Evolutionary conservation across 2,797 vertebrate genomes (phyloP).

Genomic region (Chrosomus eos): DNA sequence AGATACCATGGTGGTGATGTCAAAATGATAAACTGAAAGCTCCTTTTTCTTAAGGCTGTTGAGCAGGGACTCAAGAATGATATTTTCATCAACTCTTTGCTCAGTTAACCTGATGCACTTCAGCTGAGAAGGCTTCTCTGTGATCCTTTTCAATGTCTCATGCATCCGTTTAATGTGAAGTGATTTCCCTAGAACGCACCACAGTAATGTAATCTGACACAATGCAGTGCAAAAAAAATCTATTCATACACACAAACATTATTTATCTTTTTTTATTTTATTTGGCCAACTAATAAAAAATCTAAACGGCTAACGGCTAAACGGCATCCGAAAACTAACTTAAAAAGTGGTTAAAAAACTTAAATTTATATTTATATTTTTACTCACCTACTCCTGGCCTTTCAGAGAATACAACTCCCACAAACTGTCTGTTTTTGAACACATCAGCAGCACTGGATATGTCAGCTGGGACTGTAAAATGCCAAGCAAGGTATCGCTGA

Average conservation of each 20-base stretch:
- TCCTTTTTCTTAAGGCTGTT: conserved; percentile 61
- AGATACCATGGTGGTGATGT: conserved; percentile 90
- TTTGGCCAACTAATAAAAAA: too few relatives aligned
- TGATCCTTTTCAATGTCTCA: conserved; percentile 72
- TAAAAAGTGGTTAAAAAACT: too few relatives aligned
- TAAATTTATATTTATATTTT: too few relatives aligned
- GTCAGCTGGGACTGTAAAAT: conserved; percentile 76
- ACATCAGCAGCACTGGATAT: conserved; percentile 78
- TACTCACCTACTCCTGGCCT: conserved; percentile 91
- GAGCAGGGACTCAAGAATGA: conserved; percentile 81
- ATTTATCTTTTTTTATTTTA: background rate
- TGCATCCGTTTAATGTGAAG: conserved; percentile 88
- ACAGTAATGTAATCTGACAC: background rate
- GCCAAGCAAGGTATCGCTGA: conserved; percentile 83
- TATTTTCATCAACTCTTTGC: conserved; percentile 84
- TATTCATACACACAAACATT: background rate
- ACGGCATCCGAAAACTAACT: background rate
- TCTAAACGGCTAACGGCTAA: too few relatives aligned
- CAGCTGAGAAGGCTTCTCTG: conserved; percentile 62
- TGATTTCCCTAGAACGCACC: conserved; percentile 85
- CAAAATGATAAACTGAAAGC: conserved; percentile 89
- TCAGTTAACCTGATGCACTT: conserved; percentile 87
- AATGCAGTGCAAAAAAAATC: background rate
- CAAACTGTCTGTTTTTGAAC: conserved; percentile 82
- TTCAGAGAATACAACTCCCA: conserved; percentile 87